A percentile compares a stretch with the other conserved stretches of the same genome.
These are phyloP conservation scores for Cydia splendana DNA, from an alignment of 1,140 invertebrate species.

Conservation along the genomic window DNA sequence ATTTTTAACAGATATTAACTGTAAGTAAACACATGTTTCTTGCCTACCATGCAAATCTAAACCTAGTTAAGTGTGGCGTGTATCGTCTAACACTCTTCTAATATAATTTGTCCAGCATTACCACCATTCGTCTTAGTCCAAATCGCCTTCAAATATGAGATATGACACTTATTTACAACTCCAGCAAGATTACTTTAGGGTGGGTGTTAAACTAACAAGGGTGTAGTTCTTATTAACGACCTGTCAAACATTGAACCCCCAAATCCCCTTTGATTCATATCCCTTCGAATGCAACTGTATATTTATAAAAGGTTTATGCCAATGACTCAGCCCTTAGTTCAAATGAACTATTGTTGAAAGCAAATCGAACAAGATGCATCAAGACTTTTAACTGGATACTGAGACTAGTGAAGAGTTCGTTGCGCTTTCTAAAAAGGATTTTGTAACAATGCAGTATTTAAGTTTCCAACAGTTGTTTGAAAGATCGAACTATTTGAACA, in stretches of 20 bases:
- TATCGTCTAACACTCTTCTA: background rate
- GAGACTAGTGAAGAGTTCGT: background rate
- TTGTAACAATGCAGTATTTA: slow-evolving; percentile 16
- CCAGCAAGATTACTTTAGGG: slow-evolving; percentile 51
- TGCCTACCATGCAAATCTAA: too few relatives aligned
- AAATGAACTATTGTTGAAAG: slow-evolving; percentile 30
- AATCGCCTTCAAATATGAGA: slow-evolving; percentile 36
- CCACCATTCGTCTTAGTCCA: slow-evolving; percentile 32
- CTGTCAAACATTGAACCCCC: slow-evolving; percentile 65
- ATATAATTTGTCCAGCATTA: background rate
- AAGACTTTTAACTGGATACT: slow-evolving; percentile 5
- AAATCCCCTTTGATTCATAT: slow-evolving; percentile 64
- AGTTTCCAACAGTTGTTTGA: slow-evolving; percentile 7
- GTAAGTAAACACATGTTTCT: too few relatives aligned
- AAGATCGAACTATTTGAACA: slow-evolving; percentile 11
- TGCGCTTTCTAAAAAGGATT: background rate
- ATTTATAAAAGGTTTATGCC: slow-evolving; percentile 41
- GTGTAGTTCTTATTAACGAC: slow-evolving; percentile 70
- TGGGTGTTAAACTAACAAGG: slow-evolving; percentile 73
- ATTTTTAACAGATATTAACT: too few relatives aligned
- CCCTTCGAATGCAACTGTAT: slow-evolving; percentile 46
- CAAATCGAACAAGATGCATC: slow-evolving; percentile 12
- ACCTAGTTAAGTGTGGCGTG: too few relatives aligned
- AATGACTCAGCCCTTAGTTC: slow-evolving; percentile 33
- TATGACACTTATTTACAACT: slow-evolving; percentile 49